Percentiles rank a stretch among this genome's conserved stretches.
phyloP scores from a whole-genome alignment of 1,140 invertebrate species.

The Drosophila aff. region DNA sequence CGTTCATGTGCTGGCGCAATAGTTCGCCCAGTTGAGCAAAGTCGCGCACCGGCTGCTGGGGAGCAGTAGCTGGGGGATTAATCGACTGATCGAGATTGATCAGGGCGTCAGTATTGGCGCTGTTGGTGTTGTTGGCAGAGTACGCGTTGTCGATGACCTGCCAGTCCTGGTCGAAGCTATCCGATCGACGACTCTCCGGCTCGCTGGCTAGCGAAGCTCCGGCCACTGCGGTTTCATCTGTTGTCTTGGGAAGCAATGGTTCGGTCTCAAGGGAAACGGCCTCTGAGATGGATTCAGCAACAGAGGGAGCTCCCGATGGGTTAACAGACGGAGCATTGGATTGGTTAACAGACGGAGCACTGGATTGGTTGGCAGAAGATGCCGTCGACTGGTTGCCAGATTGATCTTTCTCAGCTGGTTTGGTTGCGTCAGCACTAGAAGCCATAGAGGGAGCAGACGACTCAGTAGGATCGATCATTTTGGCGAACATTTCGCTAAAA shows the following conservation, averaged over 20 bases:
- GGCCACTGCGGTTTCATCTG: not conserved
- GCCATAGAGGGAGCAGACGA: slow-evolving; percentile 15
- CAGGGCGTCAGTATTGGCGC: slow-evolving; percentile 43
- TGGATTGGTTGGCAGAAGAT: slow-evolving; percentile 5
- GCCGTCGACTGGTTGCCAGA: slow-evolving; percentile 15
- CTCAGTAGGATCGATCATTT: slow-evolving; percentile 78
- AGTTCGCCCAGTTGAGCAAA: slow-evolving; percentile 59
- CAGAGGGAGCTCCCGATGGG: slow-evolving; percentile 1
- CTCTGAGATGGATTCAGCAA: slow-evolving; percentile 22
- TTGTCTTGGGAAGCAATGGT: slow-evolving; percentile 10
- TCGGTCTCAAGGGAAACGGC: slow-evolving; percentile 16
- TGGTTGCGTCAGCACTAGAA: slow-evolving; percentile 14
- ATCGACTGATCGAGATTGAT: slow-evolving; percentile 56
- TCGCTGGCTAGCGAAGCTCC: not conserved
- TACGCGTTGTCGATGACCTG: slow-evolving; percentile 67
- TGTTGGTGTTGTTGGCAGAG: slow-evolving; percentile 31
- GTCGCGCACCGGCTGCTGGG: slow-evolving; percentile 33
- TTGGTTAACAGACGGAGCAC: not conserved
- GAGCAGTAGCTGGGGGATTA: slow-evolving; percentile 16
- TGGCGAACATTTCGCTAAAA: slow-evolving; percentile 82
- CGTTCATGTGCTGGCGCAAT: slow-evolving; percentile 63
- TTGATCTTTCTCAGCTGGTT: slow-evolving; percentile 29
- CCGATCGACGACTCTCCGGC: slow-evolving; percentile 48
- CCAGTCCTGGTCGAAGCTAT: slow-evolving; percentile 73
- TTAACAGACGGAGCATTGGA: slow-evolving; percentile 1